Base-by-base conservation (phyloP, 1,140 invertebrate genomes). In the Drosophila arawakana region DNA sequence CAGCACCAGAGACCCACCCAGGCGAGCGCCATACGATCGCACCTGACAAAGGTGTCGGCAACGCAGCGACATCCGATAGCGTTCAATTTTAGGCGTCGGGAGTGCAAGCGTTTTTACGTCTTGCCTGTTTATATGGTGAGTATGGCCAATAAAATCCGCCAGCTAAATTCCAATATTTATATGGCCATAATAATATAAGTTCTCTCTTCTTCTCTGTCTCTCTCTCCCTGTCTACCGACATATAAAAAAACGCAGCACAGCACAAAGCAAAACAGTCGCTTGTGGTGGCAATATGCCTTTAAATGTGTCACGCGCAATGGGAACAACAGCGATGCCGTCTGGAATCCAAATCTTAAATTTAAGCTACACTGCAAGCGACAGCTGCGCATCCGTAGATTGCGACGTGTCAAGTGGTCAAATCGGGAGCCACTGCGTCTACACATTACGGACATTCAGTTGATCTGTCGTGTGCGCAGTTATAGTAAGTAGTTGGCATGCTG, bases 281-380 rank as follows among this genome's bases (percentile, higher is more conserved):
- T 89, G 46, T 89, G 84, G 84, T 89, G 84, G 84, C 84, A 90
- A 66, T 89, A 89, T 35, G 84, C 84, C 35, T 89, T 78, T 55
- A 89, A 88, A 49, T 89, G 84, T 69, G 84, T 89, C 77, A 84
- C 84, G 7, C 80, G 80, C 44, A 49, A 46, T 25, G 71, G 41
- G 25, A 30, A 30, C 30, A 68, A 43, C 25, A 52, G 41, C 50
- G 47, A 54, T 21, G 54, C 54, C 35, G 54, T 76, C 7, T 89
- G 85, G 78, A 76, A 76, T 76, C 84, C 84, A 2, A 81, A 89
- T 89, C 66, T 89, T 1, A 89, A 89, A 69, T 89, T 84, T 39
- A 73, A 74, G 44, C 68, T 89, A 0, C 71, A 89, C 44, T 89
- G 84, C 66, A 81, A 80, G 30, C 75, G 84, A 2, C 85, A 89